Evolutionary conservation across 2,888 invertebrate genomes (phyloP).

Genomic region (Pristionchus maxplancki): DNA sequence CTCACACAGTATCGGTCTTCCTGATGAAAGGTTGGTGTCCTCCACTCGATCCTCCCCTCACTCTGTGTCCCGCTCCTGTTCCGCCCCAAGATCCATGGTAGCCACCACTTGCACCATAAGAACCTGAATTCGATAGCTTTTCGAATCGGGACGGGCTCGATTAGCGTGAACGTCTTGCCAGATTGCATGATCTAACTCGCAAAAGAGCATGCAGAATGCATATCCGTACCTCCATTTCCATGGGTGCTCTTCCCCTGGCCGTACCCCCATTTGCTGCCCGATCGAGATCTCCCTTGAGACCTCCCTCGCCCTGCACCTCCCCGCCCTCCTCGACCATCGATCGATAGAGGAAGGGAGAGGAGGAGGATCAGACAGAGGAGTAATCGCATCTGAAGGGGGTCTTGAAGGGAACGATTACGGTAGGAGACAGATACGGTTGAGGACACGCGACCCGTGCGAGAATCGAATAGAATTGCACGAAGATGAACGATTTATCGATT

Average conservation of each 20-base stretch:
- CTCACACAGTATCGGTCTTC: no score
- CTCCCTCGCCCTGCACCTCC: slow-evolving; percentile 38
- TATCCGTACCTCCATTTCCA: background rate
- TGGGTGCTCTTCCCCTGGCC: background rate
- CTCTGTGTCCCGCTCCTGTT: no score
- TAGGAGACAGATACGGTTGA: slow-evolving; percentile 34
- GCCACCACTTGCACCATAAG: no score
- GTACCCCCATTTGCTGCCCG: background rate
- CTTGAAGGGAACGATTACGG: background rate
- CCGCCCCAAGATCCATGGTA: no score
- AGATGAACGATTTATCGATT: slow-evolving; percentile 5
- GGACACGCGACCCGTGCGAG: background rate
- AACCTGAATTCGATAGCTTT: no score
- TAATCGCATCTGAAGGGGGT: background rate
- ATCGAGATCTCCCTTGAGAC: background rate
- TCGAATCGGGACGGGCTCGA: no score
- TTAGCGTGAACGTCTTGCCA: no score
- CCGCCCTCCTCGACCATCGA: slow-evolving; percentile 27
- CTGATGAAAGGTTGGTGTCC: no score
- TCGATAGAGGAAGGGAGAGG: background rate
- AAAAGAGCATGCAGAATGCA: no score
- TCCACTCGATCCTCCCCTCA: no score
- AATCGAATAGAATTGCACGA: background rate
- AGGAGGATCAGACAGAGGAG: background rate
- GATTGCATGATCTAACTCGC: background rate